Conservation (phyloP, 2,797 vertebrate species). For the Periophthalmus magnuspinnatus region DNA sequence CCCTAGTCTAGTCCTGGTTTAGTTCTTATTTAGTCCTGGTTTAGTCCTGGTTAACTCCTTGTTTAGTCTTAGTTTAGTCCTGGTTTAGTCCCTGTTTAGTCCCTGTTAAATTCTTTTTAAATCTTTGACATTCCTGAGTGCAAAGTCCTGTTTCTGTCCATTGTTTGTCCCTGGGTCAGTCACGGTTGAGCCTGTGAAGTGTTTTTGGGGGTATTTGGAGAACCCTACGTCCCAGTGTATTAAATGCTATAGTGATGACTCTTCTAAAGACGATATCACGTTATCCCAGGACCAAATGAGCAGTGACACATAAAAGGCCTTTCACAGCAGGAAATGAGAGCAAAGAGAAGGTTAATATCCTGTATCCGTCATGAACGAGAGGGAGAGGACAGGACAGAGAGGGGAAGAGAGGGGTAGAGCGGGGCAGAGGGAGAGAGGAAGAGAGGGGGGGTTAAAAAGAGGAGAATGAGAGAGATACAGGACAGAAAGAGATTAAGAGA, state of each 20-base stretch:
- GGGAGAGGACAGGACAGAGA: neutral
- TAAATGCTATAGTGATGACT: conserved; percentile 28
- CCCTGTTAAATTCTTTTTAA: neutral
- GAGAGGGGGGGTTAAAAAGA: neutral
- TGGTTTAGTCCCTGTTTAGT: neutral
- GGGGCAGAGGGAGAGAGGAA: too few relatives aligned
- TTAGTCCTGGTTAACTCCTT: too few relatives aligned
- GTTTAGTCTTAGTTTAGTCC: too few relatives aligned
- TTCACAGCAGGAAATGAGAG: conserved; percentile 74
- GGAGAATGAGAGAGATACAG: too few relatives aligned
- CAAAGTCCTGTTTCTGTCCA: neutral
- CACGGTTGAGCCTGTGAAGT: neutral
- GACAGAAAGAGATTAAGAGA: too few relatives aligned
- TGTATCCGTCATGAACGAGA: conserved; percentile 36
- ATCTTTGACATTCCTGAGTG: neutral
- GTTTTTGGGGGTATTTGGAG: conserved; percentile 19
- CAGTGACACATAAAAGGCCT: conserved; percentile 71
- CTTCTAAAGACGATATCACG: conserved; percentile 60
- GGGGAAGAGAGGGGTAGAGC: too few relatives aligned
- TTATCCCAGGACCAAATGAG: conserved; percentile 58
- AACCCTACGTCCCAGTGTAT: conserved; percentile 15
- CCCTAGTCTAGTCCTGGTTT: too few relatives aligned
- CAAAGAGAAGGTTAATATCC: conserved; percentile 73
- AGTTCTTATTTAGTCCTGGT: too few relatives aligned
- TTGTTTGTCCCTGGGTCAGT: neutral